phyloP scores from a whole-genome alignment of 2,888 invertebrate genomes.

The Patella caerulea region DNA sequence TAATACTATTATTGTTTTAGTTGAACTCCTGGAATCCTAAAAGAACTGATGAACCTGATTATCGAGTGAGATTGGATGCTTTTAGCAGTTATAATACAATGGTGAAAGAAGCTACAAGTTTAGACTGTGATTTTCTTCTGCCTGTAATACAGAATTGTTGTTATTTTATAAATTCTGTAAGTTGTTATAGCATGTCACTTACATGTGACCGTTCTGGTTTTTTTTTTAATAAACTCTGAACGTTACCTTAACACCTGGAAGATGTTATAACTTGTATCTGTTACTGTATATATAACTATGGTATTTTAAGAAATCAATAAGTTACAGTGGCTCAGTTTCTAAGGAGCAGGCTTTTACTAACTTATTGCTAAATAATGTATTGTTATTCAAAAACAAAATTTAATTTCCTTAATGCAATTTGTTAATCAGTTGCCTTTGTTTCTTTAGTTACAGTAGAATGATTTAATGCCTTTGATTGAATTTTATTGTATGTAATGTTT shows the following conservation, averaged over 20 bases:
- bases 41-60: conserved; percentile 96
- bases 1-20: conserved; percentile 62
- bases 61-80: conserved; percentile 83
- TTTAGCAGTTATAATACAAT: conserved; percentile 80
- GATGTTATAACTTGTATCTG: too few species aligned
- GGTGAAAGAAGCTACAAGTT: conserved; percentile 74
- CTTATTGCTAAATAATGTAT: too few species aligned
- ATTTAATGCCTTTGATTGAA: neutral
- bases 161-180: conserved; percentile 79
- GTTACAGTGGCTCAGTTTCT: too few species aligned
- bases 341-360: too few species aligned
- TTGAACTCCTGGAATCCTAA: conserved; percentile 90
- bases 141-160: conserved; percentile 85
- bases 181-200: conserved; percentile 32
- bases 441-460: neutral
- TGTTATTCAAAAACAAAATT: neutral
- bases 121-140: conserved; percentile 79
- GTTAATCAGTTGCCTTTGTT: neutral
- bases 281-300: too few species aligned
- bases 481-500: neutral
- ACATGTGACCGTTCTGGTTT: too few species aligned
- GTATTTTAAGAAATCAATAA: too few species aligned
- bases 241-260: too few species aligned
- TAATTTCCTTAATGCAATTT: neutral
- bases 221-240: too few species aligned